phyloP scores from a whole-genome alignment of 2,888 invertebrate genomes.

The Drepana falcataria region DNA sequence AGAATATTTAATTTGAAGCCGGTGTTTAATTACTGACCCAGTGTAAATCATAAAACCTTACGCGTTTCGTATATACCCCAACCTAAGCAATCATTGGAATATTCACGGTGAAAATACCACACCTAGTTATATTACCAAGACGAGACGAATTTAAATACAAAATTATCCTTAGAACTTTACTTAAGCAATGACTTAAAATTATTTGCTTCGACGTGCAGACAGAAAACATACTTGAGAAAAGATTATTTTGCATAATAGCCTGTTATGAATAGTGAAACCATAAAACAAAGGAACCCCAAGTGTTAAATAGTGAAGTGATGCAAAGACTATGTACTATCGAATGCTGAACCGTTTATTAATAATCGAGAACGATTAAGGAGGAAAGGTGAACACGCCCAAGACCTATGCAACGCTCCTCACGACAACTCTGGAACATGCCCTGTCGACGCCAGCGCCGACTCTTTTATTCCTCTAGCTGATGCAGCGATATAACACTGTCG shows the following conservation, averaged over 20 bases:
- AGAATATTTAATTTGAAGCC: too few species aligned
- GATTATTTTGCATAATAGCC: not conserved
- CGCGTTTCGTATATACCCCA: too few species aligned
- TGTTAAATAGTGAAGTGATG: constrained; percentile 49
- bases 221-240: not conserved
- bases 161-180: too few species aligned
- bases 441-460: constrained; percentile 71
- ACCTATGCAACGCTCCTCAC: constrained; percentile 40
- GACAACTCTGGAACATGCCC: constrained; percentile 48
- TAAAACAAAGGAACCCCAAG: constrained; percentile 14
- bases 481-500: constrained; percentile 68
- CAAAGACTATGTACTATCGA: constrained; percentile 39
- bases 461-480: constrained; percentile 63
- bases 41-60: too few species aligned
- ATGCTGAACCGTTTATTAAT: constrained; percentile 25
- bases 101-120: too few species aligned
- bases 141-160: too few species aligned
- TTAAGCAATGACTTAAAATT: too few species aligned
- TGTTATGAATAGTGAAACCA: not conserved
- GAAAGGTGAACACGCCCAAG: constrained; percentile 37
- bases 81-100: too few species aligned
- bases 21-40: too few species aligned
- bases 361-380: constrained; percentile 23
- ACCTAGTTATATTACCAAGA: too few species aligned
- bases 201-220: too few species aligned